These are phyloP conservation scores for Formica exsecta DNA, from an alignment of 1,140 invertebrate species.

Conservation along the genomic window DNA sequence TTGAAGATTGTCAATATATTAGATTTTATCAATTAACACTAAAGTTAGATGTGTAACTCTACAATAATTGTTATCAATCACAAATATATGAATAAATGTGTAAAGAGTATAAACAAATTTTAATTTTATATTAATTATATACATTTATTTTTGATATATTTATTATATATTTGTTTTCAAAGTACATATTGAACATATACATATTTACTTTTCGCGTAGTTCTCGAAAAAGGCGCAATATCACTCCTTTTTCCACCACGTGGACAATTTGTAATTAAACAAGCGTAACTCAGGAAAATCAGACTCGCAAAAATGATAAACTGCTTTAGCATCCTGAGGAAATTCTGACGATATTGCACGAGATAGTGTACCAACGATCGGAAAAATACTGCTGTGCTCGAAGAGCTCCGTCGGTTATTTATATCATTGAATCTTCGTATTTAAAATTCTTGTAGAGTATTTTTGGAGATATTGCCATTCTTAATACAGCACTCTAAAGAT, in stretches of 20 bases:
- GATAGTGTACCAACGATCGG: slow-evolving; percentile 33
- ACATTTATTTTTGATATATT: background rate
- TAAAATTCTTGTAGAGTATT: no score
- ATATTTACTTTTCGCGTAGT: slow-evolving; percentile 77
- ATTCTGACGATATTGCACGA: background rate
- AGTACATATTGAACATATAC: background rate
- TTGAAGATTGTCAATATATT: background rate
- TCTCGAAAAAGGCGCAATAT: slow-evolving; percentile 78
- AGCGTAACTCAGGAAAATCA: slow-evolving; percentile 78
- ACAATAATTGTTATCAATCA: background rate
- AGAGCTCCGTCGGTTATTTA: background rate
- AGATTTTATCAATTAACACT: background rate
- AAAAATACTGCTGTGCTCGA: slow-evolving; percentile 71
- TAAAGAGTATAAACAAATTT: background rate
- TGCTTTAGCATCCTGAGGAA: slow-evolving; percentile 63
- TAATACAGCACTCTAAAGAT: no score
- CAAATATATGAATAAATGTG: background rate
- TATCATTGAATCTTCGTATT: no score
- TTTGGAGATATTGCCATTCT: no score
- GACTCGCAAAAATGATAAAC: slow-evolving; percentile 64
- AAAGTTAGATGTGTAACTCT: background rate
- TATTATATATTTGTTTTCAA: background rate
- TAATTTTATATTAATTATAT: background rate
- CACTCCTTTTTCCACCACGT: slow-evolving; percentile 86
- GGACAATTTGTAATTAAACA: slow-evolving; percentile 88